Evolutionary conservation across 2,113 vertebrate species (phyloP), one percentile per base, ranked within the genome.

Genomic region (Glareola pratincola): DNA sequence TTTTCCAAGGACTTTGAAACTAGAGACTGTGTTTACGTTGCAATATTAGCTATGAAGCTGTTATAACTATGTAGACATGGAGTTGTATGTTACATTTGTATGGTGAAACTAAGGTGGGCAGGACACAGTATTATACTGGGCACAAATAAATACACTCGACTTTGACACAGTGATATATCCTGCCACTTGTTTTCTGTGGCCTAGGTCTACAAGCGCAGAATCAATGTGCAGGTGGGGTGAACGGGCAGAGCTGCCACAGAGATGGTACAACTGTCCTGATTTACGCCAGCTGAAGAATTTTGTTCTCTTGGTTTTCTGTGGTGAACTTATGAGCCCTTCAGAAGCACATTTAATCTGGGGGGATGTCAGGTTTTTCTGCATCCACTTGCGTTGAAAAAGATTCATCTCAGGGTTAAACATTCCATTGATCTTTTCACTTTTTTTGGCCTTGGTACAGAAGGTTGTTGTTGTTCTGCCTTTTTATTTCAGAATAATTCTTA

Each of bases 241-340:
- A n/a, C 0, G 2, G 36, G 19, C 10, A 76, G n/a, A 72, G 5
- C 14, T 83, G 26, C 14, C 10, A 60, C 23, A 37, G 19, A 48
- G 4, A 9, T 0, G 1, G 10, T 43, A 22, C 0, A 4, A 4
- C 20, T 74, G 12, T 43, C 10, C 27, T 77, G 14, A 24, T 86
- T 86, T 94, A 59, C 21, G 8, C 16, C 12, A 36, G 10, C 5
- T 53, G n/a, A 84, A 43, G 16, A 66, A 13, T 11, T 39, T n/a
- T 89, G 8, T 34, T 72, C 6, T 66, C 7, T 66, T 1, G 1
- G 12, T 89, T 86, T 69, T 22, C 30, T 59, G 11, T 74, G 27
- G 8, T 2, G 6, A 81, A 30, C 1, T 43, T 57, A 45, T 3
- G 12, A 86, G 4, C 12, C 13, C 6, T 91, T 84, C 45, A 64